Percentiles rank a stretch among this genome's conserved stretches.
Evolutionary conservation across 1,140 invertebrate species (phyloP).

Genomic region (Scylla paramamosain): DNA sequence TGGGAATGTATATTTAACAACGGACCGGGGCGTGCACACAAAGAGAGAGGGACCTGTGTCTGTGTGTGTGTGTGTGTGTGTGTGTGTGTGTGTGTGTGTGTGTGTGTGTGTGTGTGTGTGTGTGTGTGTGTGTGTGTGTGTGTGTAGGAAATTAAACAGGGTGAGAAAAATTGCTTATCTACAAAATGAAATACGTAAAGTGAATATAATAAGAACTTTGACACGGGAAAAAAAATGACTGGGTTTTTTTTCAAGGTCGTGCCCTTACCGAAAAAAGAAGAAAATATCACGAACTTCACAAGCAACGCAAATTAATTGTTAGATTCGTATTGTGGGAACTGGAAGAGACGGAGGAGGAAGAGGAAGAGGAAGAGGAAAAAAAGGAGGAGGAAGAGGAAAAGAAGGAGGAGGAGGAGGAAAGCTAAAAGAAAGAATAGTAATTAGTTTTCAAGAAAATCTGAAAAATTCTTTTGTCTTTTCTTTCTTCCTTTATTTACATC

Average conservation of each 20-base stretch:
- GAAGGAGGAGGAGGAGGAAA: background rate
- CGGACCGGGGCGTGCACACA: background rate
- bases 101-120: no score
- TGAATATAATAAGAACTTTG: background rate
- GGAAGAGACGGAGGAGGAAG: no score
- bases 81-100: background rate
- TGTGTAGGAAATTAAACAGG: no score
- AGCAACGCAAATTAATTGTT: no score
- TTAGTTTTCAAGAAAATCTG: background rate
- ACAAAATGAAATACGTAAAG: background rate
- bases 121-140: no score
- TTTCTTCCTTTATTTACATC: background rate
- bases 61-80: background rate
- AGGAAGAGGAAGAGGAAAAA: background rate
- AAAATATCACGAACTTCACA: no score
- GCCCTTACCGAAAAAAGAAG: no score
- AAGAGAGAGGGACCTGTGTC: background rate
- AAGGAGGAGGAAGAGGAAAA: background rate
- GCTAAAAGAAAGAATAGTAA: background rate
- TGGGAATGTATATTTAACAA: constrained; percentile 12
- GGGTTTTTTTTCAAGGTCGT: no score
- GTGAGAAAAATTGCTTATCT: no score
- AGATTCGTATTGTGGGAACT: no score
- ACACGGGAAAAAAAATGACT: no score
- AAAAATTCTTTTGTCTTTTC: background rate